phyloP scores from a whole-genome alignment of 2,797 vertebrate genomes.

The Halcyon leucocephala region DNA sequence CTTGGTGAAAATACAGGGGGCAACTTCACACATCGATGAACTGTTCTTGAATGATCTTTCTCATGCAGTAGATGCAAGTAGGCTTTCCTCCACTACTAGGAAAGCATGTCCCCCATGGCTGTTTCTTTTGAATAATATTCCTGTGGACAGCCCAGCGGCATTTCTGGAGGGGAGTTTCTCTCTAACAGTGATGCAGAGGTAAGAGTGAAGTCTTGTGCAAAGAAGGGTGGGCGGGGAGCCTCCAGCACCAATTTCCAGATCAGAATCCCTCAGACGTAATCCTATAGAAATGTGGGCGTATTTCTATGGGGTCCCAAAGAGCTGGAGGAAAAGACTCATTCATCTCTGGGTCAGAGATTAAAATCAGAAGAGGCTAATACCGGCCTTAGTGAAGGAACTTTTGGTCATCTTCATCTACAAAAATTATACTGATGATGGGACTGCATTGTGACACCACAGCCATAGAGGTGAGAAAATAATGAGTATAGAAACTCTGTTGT shows the following conservation, averaged over 20 bases:
- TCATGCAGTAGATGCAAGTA: neutral
- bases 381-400: neutral
- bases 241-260: neutral
- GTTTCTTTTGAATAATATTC: neutral
- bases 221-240: rapidly evolving
- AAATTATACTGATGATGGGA: neutral
- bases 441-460: rapidly evolving
- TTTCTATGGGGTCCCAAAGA: neutral
- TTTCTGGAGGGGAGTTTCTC: neutral
- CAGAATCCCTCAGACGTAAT: neutral
- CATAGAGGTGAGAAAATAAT: neutral
- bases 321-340: neutral
- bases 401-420: neutral
- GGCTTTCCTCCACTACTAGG: neutral
- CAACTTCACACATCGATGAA: neutral
- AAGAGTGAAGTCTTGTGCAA: neutral
- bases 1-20: neutral
- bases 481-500: neutral
- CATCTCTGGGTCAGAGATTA: neutral
- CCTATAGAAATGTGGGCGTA: rapidly evolving
- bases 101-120: neutral
- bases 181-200: rapidly evolving
- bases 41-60: neutral
- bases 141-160: rapidly evolving
- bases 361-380: neutral